phyloP scores from a whole-genome alignment of 2,888 invertebrate species.

The Cantharis rufa region DNA sequence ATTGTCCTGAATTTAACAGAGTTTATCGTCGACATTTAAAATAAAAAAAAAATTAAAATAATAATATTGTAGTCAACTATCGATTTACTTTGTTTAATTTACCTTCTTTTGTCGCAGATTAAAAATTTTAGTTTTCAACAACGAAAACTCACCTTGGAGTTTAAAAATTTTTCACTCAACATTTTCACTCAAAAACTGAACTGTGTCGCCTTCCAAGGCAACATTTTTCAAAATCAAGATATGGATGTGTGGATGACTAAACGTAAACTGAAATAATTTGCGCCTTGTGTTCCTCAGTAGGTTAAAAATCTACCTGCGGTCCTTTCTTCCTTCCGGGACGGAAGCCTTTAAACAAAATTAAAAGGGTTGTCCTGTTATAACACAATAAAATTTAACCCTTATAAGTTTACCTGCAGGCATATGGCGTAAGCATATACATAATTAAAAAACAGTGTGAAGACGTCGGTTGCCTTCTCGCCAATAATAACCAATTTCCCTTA shows the following conservation, averaged over 20 bases:
- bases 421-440: conserved; percentile 38
- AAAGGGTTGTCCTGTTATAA: conserved; percentile 52
- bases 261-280: conserved; percentile 52
- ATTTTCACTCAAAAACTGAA: not conserved
- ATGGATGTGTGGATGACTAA: conserved; percentile 49
- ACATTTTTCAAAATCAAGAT: conserved; percentile 10
- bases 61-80: too few relatives aligned
- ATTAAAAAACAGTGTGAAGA: conserved; percentile 7
- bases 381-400: conserved; percentile 43
- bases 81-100: too few relatives aligned
- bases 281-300: conserved; percentile 43
- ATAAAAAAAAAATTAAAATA: too few relatives aligned
- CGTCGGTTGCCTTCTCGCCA: not conserved
- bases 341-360: conserved; percentile 42
- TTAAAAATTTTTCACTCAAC: not conserved
- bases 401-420: conserved; percentile 53
- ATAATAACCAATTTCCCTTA: not conserved
- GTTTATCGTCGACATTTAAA: too few relatives aligned
- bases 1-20: too few relatives aligned
- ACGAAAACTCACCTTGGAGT: not conserved
- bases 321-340: conserved; percentile 55
- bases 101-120: too few relatives aligned
- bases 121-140: not conserved
- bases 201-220: not conserved
- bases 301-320: conserved; percentile 55